phyloP scores from a whole-genome alignment of 2,113 vertebrate genomes.

The Cephalopterus ornatus region DNA sequence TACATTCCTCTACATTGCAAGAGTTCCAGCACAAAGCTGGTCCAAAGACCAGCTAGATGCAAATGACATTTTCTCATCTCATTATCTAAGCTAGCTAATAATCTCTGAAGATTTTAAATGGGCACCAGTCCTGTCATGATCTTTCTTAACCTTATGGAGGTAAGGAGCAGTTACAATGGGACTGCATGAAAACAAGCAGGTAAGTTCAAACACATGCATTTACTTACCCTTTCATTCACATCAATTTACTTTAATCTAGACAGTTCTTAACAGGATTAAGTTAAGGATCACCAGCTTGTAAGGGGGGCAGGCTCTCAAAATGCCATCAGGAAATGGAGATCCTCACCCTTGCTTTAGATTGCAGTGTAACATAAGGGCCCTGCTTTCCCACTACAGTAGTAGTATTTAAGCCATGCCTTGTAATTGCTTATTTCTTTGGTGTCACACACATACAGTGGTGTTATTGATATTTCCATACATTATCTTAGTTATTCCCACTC shows the following conservation, averaged over 20 bases:
- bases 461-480: neutral
- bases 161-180: neutral
- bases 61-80: neutral
- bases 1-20: neutral
- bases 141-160: neutral
- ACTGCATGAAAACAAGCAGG: neutral
- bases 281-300: neutral
- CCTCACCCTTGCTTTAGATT: neutral
- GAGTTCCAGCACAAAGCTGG: neutral
- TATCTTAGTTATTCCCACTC: neutral
- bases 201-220: neutral
- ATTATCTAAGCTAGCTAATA: neutral
- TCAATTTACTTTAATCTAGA: neutral
- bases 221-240: neutral
- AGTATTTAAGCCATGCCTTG: neutral
- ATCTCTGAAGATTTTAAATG: neutral
- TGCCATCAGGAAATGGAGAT: neutral
- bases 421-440: neutral
- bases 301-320: neutral
- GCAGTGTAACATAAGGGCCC: neutral
- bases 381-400: neutral
- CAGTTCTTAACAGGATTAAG: neutral
- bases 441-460: neutral
- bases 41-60: neutral
- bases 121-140: neutral